Percentiles rank a stretch among this genome's conserved stretches.
Conservation (phyloP, 2,888 invertebrate species). For the Idaea aversata region DNA sequence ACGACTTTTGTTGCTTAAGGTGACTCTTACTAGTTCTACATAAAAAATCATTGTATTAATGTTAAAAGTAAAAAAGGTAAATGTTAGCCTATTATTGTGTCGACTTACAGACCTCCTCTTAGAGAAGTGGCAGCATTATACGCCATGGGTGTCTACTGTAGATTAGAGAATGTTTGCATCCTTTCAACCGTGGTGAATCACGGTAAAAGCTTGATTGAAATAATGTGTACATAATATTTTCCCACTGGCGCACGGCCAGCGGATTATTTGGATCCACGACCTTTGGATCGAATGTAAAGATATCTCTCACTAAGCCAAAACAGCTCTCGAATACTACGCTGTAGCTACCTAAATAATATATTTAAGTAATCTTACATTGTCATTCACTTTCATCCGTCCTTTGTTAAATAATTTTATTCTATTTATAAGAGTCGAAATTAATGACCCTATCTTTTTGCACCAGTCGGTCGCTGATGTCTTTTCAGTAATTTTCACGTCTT, state of each 20-base stretch:
- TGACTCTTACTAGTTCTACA: too few relatives aligned
- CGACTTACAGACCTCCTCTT: too few relatives aligned
- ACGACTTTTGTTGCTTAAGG: too few relatives aligned
- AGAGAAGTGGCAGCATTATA: not conserved
- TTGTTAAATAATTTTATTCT: not conserved
- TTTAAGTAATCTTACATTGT: not conserved
- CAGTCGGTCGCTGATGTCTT: too few relatives aligned
- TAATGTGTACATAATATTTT: too few relatives aligned
- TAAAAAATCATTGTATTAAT: too few relatives aligned
- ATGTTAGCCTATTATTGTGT: too few relatives aligned
- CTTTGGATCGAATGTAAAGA: not conserved
- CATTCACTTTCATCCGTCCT: not conserved
- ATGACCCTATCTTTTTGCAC: not conserved
- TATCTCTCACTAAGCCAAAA: not conserved
- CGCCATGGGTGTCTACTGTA: not conserved
- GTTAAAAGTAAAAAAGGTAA: too few relatives aligned
- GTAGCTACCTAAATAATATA: not conserved
- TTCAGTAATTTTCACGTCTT: too few relatives aligned
- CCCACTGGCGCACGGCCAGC: too few relatives aligned
- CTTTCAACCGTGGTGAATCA: too few relatives aligned
- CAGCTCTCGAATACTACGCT: not conserved
- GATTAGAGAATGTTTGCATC: not conserved
- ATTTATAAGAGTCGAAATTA: not conserved
- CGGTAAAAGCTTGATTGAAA: not conserved
- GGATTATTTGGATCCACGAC: too few relatives aligned